These are phyloP conservation scores for Genyomyrus donnyi DNA, from an alignment of 2,113 vertebrate genomes.

Conservation along the genomic window DNA sequence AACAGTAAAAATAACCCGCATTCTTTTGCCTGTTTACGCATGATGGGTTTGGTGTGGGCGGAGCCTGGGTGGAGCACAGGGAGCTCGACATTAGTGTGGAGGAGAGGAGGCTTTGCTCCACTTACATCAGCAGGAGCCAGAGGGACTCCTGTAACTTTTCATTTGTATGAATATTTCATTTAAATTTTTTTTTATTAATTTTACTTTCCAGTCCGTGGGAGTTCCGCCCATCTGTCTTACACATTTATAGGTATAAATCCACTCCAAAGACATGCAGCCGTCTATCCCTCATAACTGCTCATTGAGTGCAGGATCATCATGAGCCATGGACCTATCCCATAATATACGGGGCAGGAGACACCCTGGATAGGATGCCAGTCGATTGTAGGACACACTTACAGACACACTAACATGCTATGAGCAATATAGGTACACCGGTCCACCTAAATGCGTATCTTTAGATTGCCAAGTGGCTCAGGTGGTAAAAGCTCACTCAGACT, in stretches of 20 bases:
- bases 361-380: not conserved
- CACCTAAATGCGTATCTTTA: not conserved
- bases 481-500: not conserved
- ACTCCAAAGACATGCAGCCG: not conserved
- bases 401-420: not conserved
- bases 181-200: not conserved
- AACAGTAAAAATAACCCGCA: not conserved
- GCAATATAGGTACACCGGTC: not conserved
- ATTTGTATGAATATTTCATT: not conserved
- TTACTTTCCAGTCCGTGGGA: not conserved
- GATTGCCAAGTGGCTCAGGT: not conserved
- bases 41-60: not conserved
- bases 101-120: not conserved
- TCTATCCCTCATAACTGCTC: not conserved
- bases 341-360: not conserved
- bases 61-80: not conserved
- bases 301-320: not conserved
- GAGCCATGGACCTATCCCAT: not conserved
- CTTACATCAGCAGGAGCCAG: not conserved
- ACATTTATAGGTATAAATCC: not conserved
- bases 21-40: not conserved
- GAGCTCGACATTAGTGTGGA: not conserved
- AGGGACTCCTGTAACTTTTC: not conserved
- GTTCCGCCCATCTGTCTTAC: not conserved
- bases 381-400: not conserved